A percentile compares a stretch with the other conserved stretches of the same genome.
Conservation (phyloP, 2,113 vertebrate genomes). For the Calyptomena viridis region DNA sequence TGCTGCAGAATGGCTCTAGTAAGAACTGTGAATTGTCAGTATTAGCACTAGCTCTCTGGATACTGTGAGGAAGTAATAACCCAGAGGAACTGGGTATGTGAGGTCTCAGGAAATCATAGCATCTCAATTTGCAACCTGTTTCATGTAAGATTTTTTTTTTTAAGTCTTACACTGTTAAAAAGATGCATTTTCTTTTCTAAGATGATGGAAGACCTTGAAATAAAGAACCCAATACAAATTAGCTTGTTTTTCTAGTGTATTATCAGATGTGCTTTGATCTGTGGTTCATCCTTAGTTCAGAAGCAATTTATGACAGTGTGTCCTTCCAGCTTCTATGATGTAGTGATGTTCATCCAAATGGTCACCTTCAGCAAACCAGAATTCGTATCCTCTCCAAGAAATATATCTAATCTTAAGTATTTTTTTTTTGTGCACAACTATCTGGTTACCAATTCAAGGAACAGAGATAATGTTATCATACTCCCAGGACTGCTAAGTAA, state of each 20-base stretch:
- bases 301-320: not conserved
- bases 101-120: not conserved
- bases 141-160: not conserved
- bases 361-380: not conserved
- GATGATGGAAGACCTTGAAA: not conserved
- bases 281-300: not conserved
- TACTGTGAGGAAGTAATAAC: not conserved
- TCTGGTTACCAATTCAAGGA: conserved; percentile 1
- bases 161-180: not conserved
- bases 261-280: not conserved
- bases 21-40: not conserved
- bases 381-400: not conserved
- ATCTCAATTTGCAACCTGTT: not conserved
- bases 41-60: not conserved
- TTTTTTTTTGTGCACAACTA: not conserved
- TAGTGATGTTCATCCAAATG: not conserved
- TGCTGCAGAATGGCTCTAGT: not conserved
- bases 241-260: not conserved
- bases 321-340: not conserved
- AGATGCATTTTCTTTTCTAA: not conserved
- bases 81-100: not conserved
- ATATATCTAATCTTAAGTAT: not conserved
- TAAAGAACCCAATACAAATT: not conserved
- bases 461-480: not conserved
- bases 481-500: not conserved